These are phyloP conservation scores for Scyliorhinus canicula DNA, from an alignment of 2,797 vertebrate species.

Conservation along the genomic window DNA sequence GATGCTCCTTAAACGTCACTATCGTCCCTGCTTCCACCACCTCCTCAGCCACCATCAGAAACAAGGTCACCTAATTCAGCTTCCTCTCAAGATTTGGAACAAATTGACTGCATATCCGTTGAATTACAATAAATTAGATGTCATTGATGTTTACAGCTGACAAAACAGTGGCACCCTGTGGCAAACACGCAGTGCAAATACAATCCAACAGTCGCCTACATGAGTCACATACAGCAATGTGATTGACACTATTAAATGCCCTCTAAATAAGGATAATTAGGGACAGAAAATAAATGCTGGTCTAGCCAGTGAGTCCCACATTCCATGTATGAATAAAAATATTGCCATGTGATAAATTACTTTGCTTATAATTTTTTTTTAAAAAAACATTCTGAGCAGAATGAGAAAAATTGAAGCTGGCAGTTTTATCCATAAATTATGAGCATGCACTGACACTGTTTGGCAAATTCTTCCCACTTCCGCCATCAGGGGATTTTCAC, in stretches of 20 bases:
- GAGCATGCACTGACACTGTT: not conserved
- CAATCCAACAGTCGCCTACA: too few relatives aligned
- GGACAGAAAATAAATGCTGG: too few relatives aligned
- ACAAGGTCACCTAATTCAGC: not conserved
- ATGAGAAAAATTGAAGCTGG: not conserved
- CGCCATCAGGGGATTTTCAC: too few relatives aligned
- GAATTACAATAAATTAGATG: not conserved
- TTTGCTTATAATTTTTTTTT: too few relatives aligned
- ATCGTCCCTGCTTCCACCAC: too few relatives aligned
- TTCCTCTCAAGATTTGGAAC: not conserved
- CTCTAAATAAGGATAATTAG: too few relatives aligned
- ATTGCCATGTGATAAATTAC: too few relatives aligned
- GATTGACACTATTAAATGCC: too few relatives aligned
- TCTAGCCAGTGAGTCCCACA: too few relatives aligned
- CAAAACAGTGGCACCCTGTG: not conserved
- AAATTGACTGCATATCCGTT: not conserved
- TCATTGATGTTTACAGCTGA: not conserved
- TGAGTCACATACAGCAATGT: too few relatives aligned
- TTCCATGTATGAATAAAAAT: too few relatives aligned
- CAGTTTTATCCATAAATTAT: not conserved
- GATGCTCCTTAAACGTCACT: too few relatives aligned
- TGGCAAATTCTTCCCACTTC: not conserved
- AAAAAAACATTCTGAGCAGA: not conserved
- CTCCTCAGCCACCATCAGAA: not conserved
- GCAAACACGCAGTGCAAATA: not conserved